phyloP scores from a whole-genome alignment of 2,888 invertebrate genomes.

The Dasypogon diadema region DNA sequence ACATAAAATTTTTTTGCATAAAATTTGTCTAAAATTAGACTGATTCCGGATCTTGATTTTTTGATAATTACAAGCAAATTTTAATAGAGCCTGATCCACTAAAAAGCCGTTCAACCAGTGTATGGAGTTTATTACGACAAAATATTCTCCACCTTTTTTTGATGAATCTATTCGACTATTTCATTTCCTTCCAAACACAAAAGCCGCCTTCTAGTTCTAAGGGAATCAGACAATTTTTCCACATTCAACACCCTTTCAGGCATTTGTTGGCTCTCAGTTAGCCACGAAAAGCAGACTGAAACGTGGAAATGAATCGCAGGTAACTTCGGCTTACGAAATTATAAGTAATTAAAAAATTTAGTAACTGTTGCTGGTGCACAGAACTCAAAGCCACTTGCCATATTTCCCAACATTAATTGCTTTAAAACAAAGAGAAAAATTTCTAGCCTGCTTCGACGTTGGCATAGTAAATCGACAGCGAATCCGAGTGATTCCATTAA shows the following conservation, averaged over 20 bases:
- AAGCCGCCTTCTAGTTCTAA: background rate
- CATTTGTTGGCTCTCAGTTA: background rate
- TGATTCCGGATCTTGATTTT: too few species aligned
- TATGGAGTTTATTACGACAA: too few species aligned
- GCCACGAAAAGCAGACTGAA: background rate
- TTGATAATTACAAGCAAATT: too few species aligned
- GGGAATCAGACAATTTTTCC: background rate
- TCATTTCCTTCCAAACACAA: background rate
- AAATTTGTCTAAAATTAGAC: too few species aligned
- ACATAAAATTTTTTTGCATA: too few species aligned
- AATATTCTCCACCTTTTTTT: too few species aligned
- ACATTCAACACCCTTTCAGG: background rate
- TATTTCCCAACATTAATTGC: background rate
- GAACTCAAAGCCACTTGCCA: background rate
- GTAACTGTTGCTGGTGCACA: too few species aligned
- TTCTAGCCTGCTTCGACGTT: background rate
- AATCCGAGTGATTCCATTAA: background rate
- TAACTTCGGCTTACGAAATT: too few species aligned
- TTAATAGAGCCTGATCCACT: too few species aligned
- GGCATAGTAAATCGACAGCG: background rate
- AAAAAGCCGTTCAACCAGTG: too few species aligned
- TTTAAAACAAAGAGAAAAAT: background rate
- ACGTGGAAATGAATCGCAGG: background rate
- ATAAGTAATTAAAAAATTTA: too few species aligned
- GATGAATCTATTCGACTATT: too few species aligned